Base-by-base conservation (phyloP, 1,140 invertebrate species). In the Pseudomyrmex concolor region DNA sequence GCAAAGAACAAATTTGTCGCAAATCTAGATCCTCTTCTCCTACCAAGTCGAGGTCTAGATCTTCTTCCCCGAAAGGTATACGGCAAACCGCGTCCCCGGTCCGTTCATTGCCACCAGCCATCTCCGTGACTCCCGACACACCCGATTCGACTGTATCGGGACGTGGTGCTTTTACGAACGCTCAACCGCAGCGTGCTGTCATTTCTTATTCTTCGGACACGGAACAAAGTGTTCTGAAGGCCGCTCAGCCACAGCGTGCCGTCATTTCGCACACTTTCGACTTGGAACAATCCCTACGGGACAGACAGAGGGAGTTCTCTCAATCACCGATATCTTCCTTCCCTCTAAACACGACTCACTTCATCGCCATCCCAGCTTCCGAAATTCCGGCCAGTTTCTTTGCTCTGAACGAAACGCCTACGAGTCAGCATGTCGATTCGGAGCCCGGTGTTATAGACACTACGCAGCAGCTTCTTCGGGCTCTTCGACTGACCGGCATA, bases 401-500 rank as follows among this genome's bases (percentile, higher is more conserved):
- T n/a, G 77, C 90, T 9, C 43, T 91, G 57, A 74, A 88, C 51
- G 76, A 80, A 25, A 70, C 84, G 54, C 60, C 59, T 45, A 25
- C 77, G 34, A 78, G 15, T 34, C 72, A 68, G 22, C 72, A 7
- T 43, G 8, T 25, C 15, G 50, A 83, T 2, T 45, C 34, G 13
- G 92, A 94, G 64, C 92, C 92, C 2, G 85, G 89, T 19, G 68
- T 94, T 13, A n/a, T 88, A 7, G 96, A 97, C 85, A 95, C 96
- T 15, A 95, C 96, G 9, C 94, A 94, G 0, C 96, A 97, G 89
- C 95, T 97, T 71, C 86, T 96, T 12, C 91, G 95, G 19, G 96
- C 96, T 2, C 96, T 97, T 78, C 95, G 96, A 50, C 91, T 95
- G 25, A 95, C 95, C 17, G 94, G 96, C 13, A 95, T 95, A n/a